Base-by-base conservation (phyloP, 1,140 invertebrate genomes). In the Pachypeltis micranthus region DNA sequence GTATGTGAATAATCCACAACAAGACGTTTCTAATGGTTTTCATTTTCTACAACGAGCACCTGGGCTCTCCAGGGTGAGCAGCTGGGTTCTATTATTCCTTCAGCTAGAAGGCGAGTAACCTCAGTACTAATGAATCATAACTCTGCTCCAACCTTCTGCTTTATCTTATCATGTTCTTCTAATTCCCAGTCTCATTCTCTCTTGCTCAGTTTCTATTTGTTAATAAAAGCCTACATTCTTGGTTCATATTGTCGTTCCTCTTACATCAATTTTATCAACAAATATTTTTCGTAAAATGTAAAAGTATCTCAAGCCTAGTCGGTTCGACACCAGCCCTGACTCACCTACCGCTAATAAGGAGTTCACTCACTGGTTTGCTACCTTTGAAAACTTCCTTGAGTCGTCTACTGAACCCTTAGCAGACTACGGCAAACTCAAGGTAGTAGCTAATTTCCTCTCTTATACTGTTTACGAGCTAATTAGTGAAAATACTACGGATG, bases 301-400 rank as follows among this genome's bases (percentile, higher is more conserved):
- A 21, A 58, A 28, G 26, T 28, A 25, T 28, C 21, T 58, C 3
- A 58, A 28, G 24, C 56, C 56, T 21, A 58, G 24, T 10, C 7
- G 24, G 12, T 28, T 58, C 21, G 26, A 14, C 12, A 24, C 56
- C 10, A 28, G 27, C 21, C 21, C 56, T 4, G 56, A 58, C 24
- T 58, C 56, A 12, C 56, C 21, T 7, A 58, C 21, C 10, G 56
- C 56, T 23, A 25, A 28, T 26, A 58, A 58, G 26, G 56, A 58
- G 26, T 58, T 58, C 26, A 28, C 56, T 7, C 56, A 58, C 27
- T 58, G 56, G 56, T 26, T 58, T 10, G 26, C 56, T 14, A 58
- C 56, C 2, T 58, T 58, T 58, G 56, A 58, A 28, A 58, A 58
- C 56, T 58, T 58, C 56, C 26, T 58, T 2, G 3, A 12, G 12